These are phyloP conservation scores for Cryptops parisi DNA, from an alignment of 2,888 invertebrate species.

Conservation along the genomic window DNA sequence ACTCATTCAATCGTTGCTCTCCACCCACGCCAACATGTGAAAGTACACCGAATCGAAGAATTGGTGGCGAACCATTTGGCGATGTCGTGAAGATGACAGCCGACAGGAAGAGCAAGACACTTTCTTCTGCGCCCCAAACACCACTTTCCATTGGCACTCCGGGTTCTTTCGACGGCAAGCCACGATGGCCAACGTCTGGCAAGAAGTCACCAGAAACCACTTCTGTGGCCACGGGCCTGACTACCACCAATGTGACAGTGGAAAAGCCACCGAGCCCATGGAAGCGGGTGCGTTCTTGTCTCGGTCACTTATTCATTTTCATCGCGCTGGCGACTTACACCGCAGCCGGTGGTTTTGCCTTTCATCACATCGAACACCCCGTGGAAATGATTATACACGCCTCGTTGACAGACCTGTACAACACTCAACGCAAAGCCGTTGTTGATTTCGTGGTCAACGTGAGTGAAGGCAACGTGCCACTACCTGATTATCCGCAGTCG, in stretches of 20 bases:
- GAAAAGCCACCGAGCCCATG: slow-evolving; percentile 3
- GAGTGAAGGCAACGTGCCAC: background rate
- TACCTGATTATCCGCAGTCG: background rate
- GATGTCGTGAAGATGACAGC: too few relatives aligned
- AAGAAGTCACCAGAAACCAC: background rate
- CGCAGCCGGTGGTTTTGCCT: slow-evolving; percentile 56
- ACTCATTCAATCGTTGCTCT: too few relatives aligned
- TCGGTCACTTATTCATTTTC: slow-evolving; percentile 58
- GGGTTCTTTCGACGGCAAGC: background rate
- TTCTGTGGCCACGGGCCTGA: background rate
- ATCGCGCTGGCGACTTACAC: slow-evolving; percentile 62
- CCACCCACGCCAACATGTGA: too few relatives aligned
- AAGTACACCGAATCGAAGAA: too few relatives aligned
- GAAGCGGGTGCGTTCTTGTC: slow-evolving; percentile 18
- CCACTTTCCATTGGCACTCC: slow-evolving; percentile 1
- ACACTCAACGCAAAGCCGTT: background rate
- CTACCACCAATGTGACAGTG: background rate
- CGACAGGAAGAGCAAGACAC: background rate
- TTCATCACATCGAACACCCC: slow-evolving; percentile 12
- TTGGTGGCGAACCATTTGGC: too few relatives aligned
- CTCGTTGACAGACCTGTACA: background rate
- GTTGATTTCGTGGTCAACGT: background rate
- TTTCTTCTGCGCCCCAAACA: background rate
- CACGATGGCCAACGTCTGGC: background rate
- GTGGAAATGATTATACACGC: slow-evolving; percentile 6